Evolutionary conservation across 1,140 invertebrate genomes (phyloP), one percentile per base, ranked within the genome.

Genomic region (Drosophila kohkoa): DNA sequence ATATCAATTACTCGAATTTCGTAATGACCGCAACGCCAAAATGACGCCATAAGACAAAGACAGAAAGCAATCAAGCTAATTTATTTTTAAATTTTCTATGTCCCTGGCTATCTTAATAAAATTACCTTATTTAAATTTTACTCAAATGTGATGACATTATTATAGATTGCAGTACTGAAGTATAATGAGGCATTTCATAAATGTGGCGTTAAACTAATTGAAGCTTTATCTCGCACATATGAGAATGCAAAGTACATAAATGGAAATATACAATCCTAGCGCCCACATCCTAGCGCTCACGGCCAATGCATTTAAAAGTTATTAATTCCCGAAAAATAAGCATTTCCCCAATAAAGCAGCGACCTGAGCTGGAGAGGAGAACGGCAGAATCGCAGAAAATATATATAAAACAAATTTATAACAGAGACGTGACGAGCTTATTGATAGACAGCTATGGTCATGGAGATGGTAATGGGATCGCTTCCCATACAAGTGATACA

Each of bases 371-470:
- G 10, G 35, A 38, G n/a, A 35, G 1, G 51, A 54, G 41, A 45
- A 62, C 15, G 51, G n/a, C 45, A 65, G 67, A 73, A 48, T 55
- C 49, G 38, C 64, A 82, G 80, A 87, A 81, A 85, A 25, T 25
- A 25, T 77, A 77, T 88, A 89, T 87, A 87, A 87, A 87, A 83
- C 67, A 81, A 87, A 87, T 87, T 89, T 89, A 87, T 87, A 89
- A 89, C 83, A 75, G 83, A 87, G 89, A 89, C 83, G 85, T 87
- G 83, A 87, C 77, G 66, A 75, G 82, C 76, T 89, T 89, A 83
- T 89, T 85, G 81, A 89, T 89, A 83, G 83, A 86, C 82, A 73
- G 71, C 76, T 65, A 54, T 58, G 69, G 54, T 32, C 35, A 32
- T 32, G 5, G 68, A 68, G 69, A 52, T 58, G 69, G 64, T 15